phyloP scores from a whole-genome alignment of 2,888 invertebrate genomes.

The Eledone cirrhosa region DNA sequence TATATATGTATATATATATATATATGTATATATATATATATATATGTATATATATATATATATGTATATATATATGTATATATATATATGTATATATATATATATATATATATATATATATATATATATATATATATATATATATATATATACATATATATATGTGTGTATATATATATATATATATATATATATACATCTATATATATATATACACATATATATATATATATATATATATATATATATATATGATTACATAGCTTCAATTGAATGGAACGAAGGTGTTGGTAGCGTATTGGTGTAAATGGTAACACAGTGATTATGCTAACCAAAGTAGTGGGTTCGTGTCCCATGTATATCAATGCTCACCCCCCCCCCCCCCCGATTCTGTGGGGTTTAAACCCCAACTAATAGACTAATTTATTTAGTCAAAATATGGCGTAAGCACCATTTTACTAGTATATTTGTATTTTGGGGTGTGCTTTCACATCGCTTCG shows the following conservation, averaged over 20 bases:
- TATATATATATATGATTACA: neutral
- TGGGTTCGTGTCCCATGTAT: too few species aligned
- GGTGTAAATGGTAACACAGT: too few species aligned
- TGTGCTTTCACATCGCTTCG: too few species aligned
- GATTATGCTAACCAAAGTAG: too few species aligned
- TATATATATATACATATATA: neutral
- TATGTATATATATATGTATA: neutral
- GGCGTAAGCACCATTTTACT: too few species aligned
- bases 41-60: neutral
- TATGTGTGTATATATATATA: neutral
- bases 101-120: neutral
- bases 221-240: constrained; percentile 6
- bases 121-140: neutral
- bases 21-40: neutral
- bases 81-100: neutral
- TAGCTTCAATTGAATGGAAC: neutral
- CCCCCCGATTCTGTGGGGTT: too few species aligned
- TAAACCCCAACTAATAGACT: too few species aligned
- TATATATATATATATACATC: neutral
- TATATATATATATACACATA: neutral
- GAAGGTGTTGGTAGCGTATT: neutral
- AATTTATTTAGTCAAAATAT: too few species aligned
- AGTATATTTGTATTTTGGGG: too few species aligned
- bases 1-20: neutral
- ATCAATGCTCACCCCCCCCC: too few species aligned